Evolutionary conservation across 2,113 vertebrate genomes (phyloP).

Genomic region (Cisticola juncidis): DNA sequence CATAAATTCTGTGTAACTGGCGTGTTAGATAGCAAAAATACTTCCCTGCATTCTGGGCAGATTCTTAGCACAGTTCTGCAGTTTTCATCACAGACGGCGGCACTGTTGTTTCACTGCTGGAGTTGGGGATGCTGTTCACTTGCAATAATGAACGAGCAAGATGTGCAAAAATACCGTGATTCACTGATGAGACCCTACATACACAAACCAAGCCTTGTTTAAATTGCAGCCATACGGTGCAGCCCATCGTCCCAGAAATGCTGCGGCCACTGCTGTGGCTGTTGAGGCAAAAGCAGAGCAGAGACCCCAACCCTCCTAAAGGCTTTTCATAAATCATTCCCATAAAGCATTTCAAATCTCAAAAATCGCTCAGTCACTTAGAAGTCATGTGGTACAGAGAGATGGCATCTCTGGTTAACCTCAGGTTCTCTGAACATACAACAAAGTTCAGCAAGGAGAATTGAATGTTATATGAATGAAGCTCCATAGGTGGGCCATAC

Average conservation of each 20-base stretch:
- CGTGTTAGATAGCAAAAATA: background rate
- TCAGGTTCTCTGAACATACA: background rate
- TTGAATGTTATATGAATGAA: background rate
- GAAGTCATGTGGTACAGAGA: rapidly evolving
- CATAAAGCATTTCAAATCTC: background rate
- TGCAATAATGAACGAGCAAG: background rate
- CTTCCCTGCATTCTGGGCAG: background rate
- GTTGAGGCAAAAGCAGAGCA: background rate
- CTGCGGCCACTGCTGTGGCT: background rate
- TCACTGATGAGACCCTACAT: background rate
- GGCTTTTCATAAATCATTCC: background rate
- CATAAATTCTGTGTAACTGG: background rate
- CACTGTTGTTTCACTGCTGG: background rate
- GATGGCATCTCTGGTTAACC: background rate
- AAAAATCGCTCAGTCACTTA: background rate
- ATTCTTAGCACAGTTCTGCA: background rate
- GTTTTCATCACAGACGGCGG: background rate
- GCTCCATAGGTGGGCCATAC: background rate
- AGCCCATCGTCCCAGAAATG: rapidly evolving
- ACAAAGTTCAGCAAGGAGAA: background rate
- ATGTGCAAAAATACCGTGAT: background rate
- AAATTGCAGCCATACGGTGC: background rate
- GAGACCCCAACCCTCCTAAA: background rate
- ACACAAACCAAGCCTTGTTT: background rate
- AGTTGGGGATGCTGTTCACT: background rate